Percentiles rank a stretch among this genome's conserved stretches.
Evolutionary conservation across 2,888 invertebrate species (phyloP).

Genomic region (Mesochorus sp.): DNA sequence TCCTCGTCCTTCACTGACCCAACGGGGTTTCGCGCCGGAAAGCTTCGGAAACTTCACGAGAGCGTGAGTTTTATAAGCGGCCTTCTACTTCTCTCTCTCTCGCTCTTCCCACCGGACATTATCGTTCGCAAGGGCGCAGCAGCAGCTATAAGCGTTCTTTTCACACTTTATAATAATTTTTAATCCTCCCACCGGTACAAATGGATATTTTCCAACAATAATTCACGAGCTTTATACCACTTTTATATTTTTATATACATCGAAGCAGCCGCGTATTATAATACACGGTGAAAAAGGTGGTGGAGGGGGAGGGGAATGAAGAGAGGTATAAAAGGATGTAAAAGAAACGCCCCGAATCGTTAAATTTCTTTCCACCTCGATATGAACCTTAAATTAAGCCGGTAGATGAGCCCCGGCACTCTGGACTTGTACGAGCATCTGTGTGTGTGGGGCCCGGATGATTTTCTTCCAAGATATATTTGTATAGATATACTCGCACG

Average conservation of each 20-base stretch:
- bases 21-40: constrained; percentile 4
- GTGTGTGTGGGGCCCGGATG: constrained; percentile 49
- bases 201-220: constrained; percentile 17
- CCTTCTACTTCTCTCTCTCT: background rate
- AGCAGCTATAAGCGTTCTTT: constrained; percentile 43
- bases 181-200: constrained; percentile 34
- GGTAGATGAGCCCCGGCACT: constrained; percentile 41
- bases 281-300: background rate
- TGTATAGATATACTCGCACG: constrained; percentile 15
- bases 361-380: constrained; percentile 49
- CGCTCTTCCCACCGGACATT: constrained; percentile 4
- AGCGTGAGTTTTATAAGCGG: constrained; percentile 2
- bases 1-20: constrained; percentile 47
- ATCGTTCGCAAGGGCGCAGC: background rate
- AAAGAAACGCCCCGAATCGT: constrained; percentile 50
- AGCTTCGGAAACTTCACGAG: background rate
- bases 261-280: constrained; percentile 4
- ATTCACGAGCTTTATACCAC: constrained; percentile 47
- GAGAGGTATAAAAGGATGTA: background rate
- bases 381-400: constrained; percentile 59
- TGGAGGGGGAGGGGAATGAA: background rate
- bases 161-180: constrained; percentile 52
- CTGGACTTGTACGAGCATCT: constrained; percentile 45
- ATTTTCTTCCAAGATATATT: constrained; percentile 37
- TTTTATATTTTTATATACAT: constrained; percentile 23